phyloP scores from a whole-genome alignment of 2,888 invertebrate species.

The Neoascia interrupta region DNA sequence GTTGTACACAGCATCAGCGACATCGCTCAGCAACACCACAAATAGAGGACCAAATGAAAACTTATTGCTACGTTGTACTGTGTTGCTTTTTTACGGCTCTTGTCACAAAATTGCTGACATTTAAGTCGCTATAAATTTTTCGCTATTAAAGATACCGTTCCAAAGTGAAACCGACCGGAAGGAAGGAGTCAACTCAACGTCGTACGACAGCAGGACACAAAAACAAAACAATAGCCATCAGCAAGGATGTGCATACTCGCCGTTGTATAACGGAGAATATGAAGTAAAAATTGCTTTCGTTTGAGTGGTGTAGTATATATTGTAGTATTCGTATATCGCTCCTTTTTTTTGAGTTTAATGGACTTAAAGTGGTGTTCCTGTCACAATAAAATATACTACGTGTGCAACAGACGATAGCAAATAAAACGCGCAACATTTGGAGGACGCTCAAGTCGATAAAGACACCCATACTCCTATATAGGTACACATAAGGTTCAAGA shows the following conservation, averaged over 20 bases:
- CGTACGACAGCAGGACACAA: conserved; percentile 9
- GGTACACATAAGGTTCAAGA: conserved; percentile 28
- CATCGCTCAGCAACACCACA: no score
- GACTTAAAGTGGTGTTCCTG: conserved; percentile 66
- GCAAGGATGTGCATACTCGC: conserved; percentile 8
- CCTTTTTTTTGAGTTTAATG: conserved; percentile 56
- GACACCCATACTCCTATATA: no score
- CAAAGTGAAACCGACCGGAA: conserved; percentile 31
- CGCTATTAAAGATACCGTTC: conserved; percentile 50
- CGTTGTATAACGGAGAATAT: conserved; percentile 47
- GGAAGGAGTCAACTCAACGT: conserved; percentile 39
- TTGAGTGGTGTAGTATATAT: conserved; percentile 32
- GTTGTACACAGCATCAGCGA: no score
- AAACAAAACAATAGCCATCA: conserved; percentile 13
- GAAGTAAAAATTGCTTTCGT: conserved; percentile 61
- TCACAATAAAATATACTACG: conserved; percentile 66
- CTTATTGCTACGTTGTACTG: conserved; percentile 48
- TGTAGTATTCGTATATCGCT: conserved; percentile 11
- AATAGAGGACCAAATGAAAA: conserved; percentile 36
- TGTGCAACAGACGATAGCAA: conserved; percentile 60
- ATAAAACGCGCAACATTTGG: conserved; percentile 59
- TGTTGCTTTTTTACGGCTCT: conserved; percentile 49
- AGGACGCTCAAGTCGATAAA: conserved; percentile 38
- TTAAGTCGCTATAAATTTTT: conserved; percentile 62
- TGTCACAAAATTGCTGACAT: conserved; percentile 62